phyloP scores from a whole-genome alignment of 2,113 vertebrate species.

The Barbus barbus region DNA sequence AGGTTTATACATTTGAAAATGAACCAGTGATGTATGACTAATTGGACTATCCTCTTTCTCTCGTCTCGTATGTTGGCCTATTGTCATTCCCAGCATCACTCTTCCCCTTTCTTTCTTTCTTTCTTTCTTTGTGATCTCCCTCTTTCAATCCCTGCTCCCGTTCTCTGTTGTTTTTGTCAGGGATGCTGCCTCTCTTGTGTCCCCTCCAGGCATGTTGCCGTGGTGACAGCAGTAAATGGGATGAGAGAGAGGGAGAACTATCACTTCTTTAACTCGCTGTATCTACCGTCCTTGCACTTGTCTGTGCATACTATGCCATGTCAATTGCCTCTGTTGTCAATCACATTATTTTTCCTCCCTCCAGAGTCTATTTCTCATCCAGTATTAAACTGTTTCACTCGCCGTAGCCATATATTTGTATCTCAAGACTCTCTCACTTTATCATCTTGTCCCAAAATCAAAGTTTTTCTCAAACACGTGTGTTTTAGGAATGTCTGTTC shows the following conservation, averaged over 20 bases:
- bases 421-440: neutral
- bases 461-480: neutral
- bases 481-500: neutral
- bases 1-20: neutral
- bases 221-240: constrained; percentile 48
- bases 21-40: neutral
- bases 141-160: constrained; percentile 30
- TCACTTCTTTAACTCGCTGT: constrained; percentile 48
- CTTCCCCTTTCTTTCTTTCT: neutral
- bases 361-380: constrained; percentile 48
- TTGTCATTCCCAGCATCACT: constrained; percentile 27
- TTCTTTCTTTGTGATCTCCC: constrained; percentile 1
- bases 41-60: constrained; percentile 4
- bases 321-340: constrained; percentile 62
- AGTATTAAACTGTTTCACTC: constrained; percentile 52
- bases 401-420: neutral
- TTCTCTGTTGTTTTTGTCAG: constrained; percentile 48
- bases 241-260: constrained; percentile 46
- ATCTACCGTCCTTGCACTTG: constrained; percentile 55
- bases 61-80: neutral
- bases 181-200: constrained; percentile 54
- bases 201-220: constrained; percentile 60
- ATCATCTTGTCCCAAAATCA: neutral
- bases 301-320: constrained; percentile 62
- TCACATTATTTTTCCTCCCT: constrained; percentile 51